Evolutionary conservation across 2,113 vertebrate genomes (phyloP), one percentile per base, ranked within the genome.

Genomic region (Noturus placidus): DNA sequence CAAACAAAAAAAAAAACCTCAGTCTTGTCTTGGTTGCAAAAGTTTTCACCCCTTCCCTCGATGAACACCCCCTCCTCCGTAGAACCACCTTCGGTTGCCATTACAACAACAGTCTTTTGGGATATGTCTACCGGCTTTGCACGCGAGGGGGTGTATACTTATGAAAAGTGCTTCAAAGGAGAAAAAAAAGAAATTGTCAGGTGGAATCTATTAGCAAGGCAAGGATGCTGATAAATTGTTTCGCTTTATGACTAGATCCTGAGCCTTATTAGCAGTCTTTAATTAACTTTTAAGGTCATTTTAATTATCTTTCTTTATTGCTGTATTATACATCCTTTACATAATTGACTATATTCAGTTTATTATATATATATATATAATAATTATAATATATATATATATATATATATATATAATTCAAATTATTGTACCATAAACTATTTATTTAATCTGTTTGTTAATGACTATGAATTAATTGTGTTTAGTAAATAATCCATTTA

Each of bases 241-340:
- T 78, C n/a, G 11, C 27, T 8, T 77, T 77, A n/a, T 77, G 15
- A 79, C n/a, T 0, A 77, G 46, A 77, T 5, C 22, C 11, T 30
- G 30, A 79, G n/a, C 33, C 11, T 14, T 33, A 33, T 56, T 9
- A 79, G 14, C 7, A 33, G 15, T 20, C 56, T 54, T 57, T 80
- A 79, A 57, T 57, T 57, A 35, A 33, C 4, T 78, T 78, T 54
- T 30, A 78, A 19, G 46, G 57, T 10, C 7, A 11, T 80, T 33
- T 57, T 20, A 80, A 80, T 57, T 35, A 80, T 56, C n/a, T 33
- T 78, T 19, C 42, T 17, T 80, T 17, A 80, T 80, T 79, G 50
- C 52, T 22, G 0, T 80, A 80, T 80, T 80, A 57, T 80, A 13
- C 33, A 78, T 54, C 76, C 27, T 30, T 54, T 54, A 5, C 7